Conservation (phyloP, 2,113 vertebrate species). For the Entomyzon cyanotis region DNA sequence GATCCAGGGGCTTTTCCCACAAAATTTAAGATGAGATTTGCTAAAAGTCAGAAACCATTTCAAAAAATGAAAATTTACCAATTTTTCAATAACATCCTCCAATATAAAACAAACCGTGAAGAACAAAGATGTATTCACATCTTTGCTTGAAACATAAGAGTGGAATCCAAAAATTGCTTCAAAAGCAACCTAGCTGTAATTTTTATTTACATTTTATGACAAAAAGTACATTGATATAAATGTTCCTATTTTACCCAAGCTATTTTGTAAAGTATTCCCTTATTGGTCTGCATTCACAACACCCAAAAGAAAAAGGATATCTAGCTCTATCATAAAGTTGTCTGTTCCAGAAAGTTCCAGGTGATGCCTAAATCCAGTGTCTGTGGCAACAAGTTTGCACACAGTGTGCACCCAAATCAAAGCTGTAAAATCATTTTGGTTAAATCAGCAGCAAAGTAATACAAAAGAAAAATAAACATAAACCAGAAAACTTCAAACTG, state of each 20-base stretch:
- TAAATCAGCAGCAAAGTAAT: background rate
- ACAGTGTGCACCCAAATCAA: background rate
- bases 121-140: background rate
- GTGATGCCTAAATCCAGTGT: conserved; percentile 4
- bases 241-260: conserved; percentile 21
- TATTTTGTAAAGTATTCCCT: background rate
- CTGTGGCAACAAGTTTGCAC: conserved; percentile 20
- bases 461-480: background rate
- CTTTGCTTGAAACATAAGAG: background rate
- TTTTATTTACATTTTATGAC: conserved; percentile 61
- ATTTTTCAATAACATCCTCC: background rate
- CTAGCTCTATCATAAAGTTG: conserved; percentile 51
- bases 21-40: background rate
- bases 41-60: background rate
- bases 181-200: background rate
- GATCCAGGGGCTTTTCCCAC: fast-evolving
- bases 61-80: background rate
- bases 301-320: background rate
- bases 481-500: background rate
- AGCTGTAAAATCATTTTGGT: background rate
- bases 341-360: conserved; percentile 51
- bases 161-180: conserved; percentile 38
- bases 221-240: conserved; percentile 35
- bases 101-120: background rate
- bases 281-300: conserved; percentile 26